Conservation (phyloP, 2,113 vertebrate species). For the Pelecanoides urinatrix region DNA sequence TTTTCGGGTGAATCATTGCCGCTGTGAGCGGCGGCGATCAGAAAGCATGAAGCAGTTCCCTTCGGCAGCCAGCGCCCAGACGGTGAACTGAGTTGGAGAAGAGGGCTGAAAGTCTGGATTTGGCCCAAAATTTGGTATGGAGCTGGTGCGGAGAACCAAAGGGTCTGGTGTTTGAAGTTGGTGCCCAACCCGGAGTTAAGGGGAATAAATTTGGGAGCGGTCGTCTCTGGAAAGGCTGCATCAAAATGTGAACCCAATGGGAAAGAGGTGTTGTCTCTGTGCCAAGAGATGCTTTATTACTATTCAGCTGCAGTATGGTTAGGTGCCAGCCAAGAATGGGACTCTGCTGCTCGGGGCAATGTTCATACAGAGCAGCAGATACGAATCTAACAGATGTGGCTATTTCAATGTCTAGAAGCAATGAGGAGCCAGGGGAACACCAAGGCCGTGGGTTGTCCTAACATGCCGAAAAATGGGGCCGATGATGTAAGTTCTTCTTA, state of each 20-base stretch:
- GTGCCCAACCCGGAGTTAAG: not conserved
- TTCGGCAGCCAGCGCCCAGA: not conserved
- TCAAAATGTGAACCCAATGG: not conserved
- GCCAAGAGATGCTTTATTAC: not conserved
- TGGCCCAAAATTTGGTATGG: not conserved
- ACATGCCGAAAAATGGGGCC: not conserved
- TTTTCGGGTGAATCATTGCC: not conserved
- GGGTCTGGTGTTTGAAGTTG: not conserved
- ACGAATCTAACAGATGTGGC: not conserved
- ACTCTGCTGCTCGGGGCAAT: not conserved
- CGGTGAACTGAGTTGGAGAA: not conserved
- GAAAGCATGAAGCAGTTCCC: not conserved
- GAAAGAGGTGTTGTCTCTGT: not conserved
- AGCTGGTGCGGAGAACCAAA: not conserved
- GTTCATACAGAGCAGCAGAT: not conserved
- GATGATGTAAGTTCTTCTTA: not conserved
- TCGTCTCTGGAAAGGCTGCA: not conserved
- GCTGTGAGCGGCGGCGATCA: fast-evolving
- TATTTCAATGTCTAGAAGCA: not conserved
- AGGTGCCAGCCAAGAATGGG: not conserved
- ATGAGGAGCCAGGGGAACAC: not conserved
- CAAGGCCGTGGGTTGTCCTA: not conserved
- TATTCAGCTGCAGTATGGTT: not conserved
- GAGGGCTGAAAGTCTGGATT: not conserved
- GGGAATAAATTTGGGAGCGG: not conserved